Evolutionary conservation across 92 coral and sea anemone genomes (phyloP).

Genomic region (Anthopleura xanthogrammica): DNA sequence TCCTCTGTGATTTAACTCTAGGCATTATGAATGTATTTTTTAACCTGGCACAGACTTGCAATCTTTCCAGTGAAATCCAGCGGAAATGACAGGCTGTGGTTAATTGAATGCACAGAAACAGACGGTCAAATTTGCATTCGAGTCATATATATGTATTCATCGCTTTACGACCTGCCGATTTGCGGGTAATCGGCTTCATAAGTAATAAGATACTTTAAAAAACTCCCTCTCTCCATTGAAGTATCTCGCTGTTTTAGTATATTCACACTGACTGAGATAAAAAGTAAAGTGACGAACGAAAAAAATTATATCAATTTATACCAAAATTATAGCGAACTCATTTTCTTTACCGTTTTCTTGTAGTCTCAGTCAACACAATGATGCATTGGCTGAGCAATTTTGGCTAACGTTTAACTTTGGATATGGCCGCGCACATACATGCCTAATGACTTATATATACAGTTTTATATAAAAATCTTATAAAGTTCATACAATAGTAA

Average conservation of each 20-base stretch:
- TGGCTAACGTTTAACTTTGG: too few species aligned
- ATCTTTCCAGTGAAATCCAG: constrained; percentile 16
- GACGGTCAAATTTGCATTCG: constrained; percentile 34
- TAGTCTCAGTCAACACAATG: too few species aligned
- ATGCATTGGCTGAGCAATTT: too few species aligned
- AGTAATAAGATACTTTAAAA: neutral
- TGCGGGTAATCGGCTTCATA: constrained; percentile 12
- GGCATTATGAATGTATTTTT: constrained; percentile 14
- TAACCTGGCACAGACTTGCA: neutral
- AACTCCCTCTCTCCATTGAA: neutral
- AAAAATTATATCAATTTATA: too few species aligned
- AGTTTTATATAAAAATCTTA: too few species aligned
- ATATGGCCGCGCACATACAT: too few species aligned
- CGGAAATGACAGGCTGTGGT: constrained; percentile 15
- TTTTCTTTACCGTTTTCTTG: too few species aligned
- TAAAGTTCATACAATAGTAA: too few species aligned
- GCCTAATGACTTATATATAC: too few species aligned
- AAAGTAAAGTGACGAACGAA: too few species aligned
- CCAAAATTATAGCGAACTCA: too few species aligned
- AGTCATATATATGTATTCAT: neutral
- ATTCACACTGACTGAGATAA: too few species aligned
- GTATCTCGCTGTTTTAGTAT: neutral
- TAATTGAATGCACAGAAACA: constrained; percentile 13
- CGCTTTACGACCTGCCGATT: constrained; percentile 14
- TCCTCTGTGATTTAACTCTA: constrained; percentile 33